Percentiles rank a stretch among this genome's conserved stretches.
Evolutionary conservation across 2,113 vertebrate genomes (phyloP).

Genomic region (Fulmarus glacialis): DNA sequence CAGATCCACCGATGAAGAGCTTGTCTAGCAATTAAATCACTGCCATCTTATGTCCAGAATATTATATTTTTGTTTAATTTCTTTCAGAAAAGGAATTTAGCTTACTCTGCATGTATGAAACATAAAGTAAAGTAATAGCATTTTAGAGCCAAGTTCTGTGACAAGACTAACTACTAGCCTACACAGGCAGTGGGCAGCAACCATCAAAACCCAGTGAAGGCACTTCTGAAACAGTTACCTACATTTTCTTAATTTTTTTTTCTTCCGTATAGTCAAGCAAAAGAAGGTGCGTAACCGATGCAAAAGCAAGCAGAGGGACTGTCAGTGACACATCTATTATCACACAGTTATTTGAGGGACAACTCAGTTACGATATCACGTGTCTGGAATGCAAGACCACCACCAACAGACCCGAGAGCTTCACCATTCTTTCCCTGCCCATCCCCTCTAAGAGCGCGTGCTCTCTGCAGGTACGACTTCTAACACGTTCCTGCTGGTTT

Average conservation of each 20-base stretch:
- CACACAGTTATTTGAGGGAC: constrained; percentile 84
- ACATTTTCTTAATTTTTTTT: not conserved
- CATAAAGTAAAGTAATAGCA: not conserved
- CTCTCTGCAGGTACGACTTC: constrained; percentile 79
- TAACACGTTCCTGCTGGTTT: rapidly evolving
- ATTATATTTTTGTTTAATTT: not conserved
- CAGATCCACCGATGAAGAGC: not conserved
- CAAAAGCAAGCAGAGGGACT: not conserved
- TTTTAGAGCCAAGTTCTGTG: not conserved
- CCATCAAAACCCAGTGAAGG: not conserved
- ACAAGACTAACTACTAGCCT: not conserved
- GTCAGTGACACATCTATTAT: constrained; percentile 75
- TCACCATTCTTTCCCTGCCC: constrained; percentile 85
- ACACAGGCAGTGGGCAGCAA: not conserved
- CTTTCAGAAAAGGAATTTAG: not conserved
- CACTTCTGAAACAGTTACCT: not conserved
- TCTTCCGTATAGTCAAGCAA: constrained; percentile 27
- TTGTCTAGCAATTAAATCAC: not conserved
- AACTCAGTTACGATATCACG: constrained; percentile 72
- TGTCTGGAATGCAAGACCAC: constrained; percentile 80
- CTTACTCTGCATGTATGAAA: not conserved
- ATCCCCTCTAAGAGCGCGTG: constrained; percentile 75
- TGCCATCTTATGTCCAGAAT: not conserved
- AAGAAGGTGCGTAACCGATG: not conserved
- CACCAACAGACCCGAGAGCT: constrained; percentile 73